Evolutionary conservation across 2,797 vertebrate species (phyloP), one percentile per base, ranked within the genome.

Genomic region (Dromococcyx pavoninus): DNA sequence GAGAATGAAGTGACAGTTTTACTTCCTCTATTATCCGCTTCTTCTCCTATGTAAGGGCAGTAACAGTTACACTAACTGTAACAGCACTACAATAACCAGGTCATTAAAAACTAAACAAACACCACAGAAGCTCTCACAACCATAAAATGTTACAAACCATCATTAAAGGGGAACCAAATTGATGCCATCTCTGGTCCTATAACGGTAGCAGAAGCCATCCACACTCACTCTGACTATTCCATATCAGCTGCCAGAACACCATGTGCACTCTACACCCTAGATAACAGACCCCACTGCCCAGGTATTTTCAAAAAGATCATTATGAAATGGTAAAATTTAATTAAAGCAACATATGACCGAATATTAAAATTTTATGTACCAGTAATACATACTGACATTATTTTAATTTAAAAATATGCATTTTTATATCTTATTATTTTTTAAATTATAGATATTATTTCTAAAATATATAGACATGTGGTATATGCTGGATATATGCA

Each of bases 141-240:
- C 35, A 56, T 71, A 56, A 21, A 37, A 62, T 9, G 14, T 19
- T 4, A 3, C 13, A n/a, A 86, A 53, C 32, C 0, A 0, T 7
- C 35, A 32, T 30, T 30, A 7, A 33, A 54, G 11, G 25, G 17
- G 48, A 79, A 69, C 37, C 3, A 48, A 87, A 37, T n/a, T 4
- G 10, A 15, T 11, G 39, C 35, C 46, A n/a, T 0, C 62, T 56
- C 37, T 37, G 71, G 37, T 78, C 60, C 48, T 57, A 0, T 7
- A 57, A 7, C 0, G 4, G 35, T 2, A 77, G 72, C 75, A 65
- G 18, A 71, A 9, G 11, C 69, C 43, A 89, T 56, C 50, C 50
- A 81, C 50, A 66, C 48, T 41, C 64, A 21, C 25, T 44, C 32
- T 4, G 72, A 51, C 57, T 37, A 32, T 6, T 72, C 62, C 69